These are phyloP conservation scores for Eptesicus fuscus DNA, from an alignment of 2,113 vertebrate species.

Conservation along the genomic window DNA sequence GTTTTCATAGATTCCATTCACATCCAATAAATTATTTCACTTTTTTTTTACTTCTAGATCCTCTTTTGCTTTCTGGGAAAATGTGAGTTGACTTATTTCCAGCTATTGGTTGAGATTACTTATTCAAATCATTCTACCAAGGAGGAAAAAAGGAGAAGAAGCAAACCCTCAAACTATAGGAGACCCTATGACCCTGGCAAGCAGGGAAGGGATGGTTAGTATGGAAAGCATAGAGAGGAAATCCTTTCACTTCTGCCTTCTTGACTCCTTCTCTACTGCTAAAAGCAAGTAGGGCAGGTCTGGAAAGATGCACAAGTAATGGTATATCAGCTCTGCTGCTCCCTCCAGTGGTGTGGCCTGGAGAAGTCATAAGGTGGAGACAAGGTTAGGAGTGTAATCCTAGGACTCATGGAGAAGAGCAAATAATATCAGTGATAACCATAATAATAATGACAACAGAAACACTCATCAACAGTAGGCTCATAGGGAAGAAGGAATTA, in stretches of 20 bases:
- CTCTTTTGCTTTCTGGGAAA: background rate
- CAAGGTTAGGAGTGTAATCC: background rate
- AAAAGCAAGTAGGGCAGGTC: background rate
- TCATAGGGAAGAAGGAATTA: background rate
- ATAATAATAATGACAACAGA: background rate
- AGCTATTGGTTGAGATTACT: background rate
- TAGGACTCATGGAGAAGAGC: background rate
- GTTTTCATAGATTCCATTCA: background rate
- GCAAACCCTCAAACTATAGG: background rate
- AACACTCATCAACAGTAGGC: background rate
- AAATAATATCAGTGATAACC: background rate
- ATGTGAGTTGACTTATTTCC: background rate
- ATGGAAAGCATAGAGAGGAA: background rate
- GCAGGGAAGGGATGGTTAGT: background rate
- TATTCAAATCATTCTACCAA: background rate
- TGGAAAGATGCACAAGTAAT: background rate
- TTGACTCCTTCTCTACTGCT: background rate
- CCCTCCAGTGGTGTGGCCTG: constrained; percentile 49
- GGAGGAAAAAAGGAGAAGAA: background rate
- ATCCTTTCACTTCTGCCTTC: background rate
- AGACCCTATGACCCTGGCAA: background rate
- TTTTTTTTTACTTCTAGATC: background rate
- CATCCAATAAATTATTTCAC: background rate
- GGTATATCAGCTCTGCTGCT: constrained; percentile 19
- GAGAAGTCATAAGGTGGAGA: background rate